These are phyloP conservation scores for Hypomesus transpacificus DNA, from an alignment of 2,113 vertebrate species.

Conservation along the genomic window DNA sequence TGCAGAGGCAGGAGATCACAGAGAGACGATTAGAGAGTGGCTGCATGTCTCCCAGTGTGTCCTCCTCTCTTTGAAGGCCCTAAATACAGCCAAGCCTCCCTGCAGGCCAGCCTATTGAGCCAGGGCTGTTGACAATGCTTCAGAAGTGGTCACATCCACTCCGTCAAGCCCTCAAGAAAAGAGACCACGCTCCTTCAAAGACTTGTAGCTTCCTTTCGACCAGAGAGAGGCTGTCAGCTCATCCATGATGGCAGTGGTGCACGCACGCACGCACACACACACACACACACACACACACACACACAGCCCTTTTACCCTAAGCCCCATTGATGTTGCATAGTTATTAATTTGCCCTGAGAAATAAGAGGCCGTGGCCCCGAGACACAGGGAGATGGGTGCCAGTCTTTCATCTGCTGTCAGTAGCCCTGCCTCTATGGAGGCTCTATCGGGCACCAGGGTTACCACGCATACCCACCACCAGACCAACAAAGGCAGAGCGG, in stretches of 20 bases:
- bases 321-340: conserved; percentile 75
- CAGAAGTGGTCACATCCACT: conserved; percentile 68
- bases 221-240: conserved; percentile 16
- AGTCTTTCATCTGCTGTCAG: conserved; percentile 72
- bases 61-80: conserved; percentile 69
- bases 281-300: conserved; percentile 27
- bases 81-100: conserved; percentile 66
- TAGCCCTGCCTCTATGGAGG: conserved; percentile 53
- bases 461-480: conserved; percentile 63
- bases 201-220: neutral
- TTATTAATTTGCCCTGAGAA: conserved; percentile 79
- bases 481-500: conserved; percentile 65
- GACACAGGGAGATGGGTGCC: conserved; percentile 73
- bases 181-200: conserved; percentile 22
- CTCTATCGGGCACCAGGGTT: conserved; percentile 68
- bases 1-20: neutral
- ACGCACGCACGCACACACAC: neutral
- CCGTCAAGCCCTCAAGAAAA: conserved; percentile 40
- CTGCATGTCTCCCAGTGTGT: conserved; percentile 47
- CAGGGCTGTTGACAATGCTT: conserved; percentile 67
- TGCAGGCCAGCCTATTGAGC: conserved; percentile 58
- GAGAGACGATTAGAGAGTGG: conserved; percentile 15
- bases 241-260: conserved; percentile 19
- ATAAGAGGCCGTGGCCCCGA: conserved; percentile 73
- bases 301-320: conserved; percentile 38